A percentile compares a stretch with the other conserved stretches of the same genome.
Conservation (phyloP, 2,888 invertebrate species). For the Coelogynopora nodosa region DNA sequence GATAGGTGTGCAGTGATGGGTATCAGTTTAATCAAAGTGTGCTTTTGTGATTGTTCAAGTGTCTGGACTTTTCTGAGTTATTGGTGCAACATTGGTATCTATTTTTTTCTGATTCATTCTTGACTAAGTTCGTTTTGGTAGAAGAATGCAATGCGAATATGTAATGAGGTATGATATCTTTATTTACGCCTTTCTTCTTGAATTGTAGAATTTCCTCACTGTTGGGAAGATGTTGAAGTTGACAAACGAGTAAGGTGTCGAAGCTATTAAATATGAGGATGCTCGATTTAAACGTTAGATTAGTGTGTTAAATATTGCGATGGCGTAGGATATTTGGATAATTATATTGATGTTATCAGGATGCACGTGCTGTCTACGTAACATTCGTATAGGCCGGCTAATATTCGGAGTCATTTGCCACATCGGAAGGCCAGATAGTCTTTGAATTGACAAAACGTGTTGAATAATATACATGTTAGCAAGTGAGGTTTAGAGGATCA, state of each 20-base stretch:
- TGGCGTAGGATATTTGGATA: background rate
- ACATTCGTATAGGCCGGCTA: background rate
- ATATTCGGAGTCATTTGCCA: background rate
- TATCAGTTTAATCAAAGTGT: too few relatives aligned
- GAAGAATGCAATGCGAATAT: background rate
- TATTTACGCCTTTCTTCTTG: background rate
- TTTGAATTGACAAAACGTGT: slow-evolving; percentile 12
- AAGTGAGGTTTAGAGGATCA: background rate
- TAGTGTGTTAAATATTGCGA: background rate
- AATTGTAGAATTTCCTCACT: background rate
- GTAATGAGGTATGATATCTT: background rate
- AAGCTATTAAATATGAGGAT: background rate
- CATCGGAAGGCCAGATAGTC: slow-evolving; percentile 6
- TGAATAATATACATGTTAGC: background rate
- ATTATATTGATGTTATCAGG: background rate
- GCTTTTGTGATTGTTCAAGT: too few relatives aligned
- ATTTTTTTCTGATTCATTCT: too few relatives aligned
- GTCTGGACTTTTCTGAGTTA: too few relatives aligned
- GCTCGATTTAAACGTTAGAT: background rate
- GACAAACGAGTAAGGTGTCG: background rate
- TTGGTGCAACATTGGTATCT: too few relatives aligned
- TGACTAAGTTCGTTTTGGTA: background rate
- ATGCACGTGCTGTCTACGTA: background rate
- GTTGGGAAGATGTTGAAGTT: background rate
- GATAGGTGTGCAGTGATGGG: too few relatives aligned